These are phyloP conservation scores for Alcedo atthis DNA, from an alignment of 2,797 vertebrate species.

Conservation along the genomic window DNA sequence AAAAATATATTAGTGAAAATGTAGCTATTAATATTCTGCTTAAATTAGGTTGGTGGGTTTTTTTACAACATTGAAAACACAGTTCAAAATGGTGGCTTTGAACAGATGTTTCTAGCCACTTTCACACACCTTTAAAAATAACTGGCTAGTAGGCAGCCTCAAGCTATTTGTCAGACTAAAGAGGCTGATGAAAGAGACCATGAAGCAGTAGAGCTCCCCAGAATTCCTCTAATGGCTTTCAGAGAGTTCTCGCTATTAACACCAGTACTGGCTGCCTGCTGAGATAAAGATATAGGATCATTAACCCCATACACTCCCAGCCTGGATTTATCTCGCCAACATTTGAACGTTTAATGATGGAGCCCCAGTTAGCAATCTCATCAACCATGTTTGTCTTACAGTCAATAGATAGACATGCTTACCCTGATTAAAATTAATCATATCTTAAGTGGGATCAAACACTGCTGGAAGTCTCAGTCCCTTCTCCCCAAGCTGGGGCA, in stretches of 20 bases:
- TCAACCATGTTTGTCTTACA: neutral
- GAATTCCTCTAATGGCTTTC: slow-evolving; percentile 27
- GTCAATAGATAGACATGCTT: neutral
- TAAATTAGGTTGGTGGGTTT: neutral
- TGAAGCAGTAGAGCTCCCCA: neutral
- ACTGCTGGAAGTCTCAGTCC: neutral
- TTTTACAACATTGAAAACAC: neutral
- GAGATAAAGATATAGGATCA: neutral
- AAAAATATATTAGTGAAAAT: neutral
- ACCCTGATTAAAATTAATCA: neutral
- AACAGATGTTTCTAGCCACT: slow-evolving; percentile 19
- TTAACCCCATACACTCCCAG: slow-evolving; percentile 20
- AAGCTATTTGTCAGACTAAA: slow-evolving; percentile 45
- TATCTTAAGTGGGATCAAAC: neutral
- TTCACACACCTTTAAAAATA: slow-evolving; percentile 29
- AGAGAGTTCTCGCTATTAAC: neutral
- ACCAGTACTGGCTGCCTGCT: slow-evolving; percentile 4
- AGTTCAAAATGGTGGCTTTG: neutral
- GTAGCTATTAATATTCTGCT: neutral
- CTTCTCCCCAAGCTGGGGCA: neutral
- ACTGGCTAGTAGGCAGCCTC: slow-evolving; percentile 13
- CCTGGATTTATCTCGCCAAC: neutral
- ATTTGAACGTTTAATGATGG: neutral
- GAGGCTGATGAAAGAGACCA: slow-evolving; percentile 31
- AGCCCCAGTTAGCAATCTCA: neutral